Conservation (phyloP, 30 jellyfish, hydroid and myxozoan species). For the Hydractinia symbiolongicarpus region DNA sequence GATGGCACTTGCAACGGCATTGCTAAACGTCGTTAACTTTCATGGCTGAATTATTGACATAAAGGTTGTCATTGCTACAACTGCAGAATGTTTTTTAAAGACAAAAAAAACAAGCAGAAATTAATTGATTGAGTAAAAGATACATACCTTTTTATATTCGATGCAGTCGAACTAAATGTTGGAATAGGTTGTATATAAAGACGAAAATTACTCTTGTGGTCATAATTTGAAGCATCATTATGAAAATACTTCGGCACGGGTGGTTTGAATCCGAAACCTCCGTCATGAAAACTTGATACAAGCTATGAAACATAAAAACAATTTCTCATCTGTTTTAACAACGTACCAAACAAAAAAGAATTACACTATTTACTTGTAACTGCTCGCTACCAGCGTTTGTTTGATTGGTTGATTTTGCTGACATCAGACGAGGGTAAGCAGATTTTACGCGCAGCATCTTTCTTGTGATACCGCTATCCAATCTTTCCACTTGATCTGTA, state of each 20-base stretch:
- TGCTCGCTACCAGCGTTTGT: slow-evolving; percentile 54
- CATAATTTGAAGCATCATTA: slow-evolving; percentile 36
- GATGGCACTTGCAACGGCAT: no score
- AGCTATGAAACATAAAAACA: slow-evolving; percentile 20
- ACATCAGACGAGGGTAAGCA: slow-evolving; percentile 52
- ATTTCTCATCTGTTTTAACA: neutral
- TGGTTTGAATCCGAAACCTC: slow-evolving; percentile 46
- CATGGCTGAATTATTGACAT: no score
- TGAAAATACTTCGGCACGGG: slow-evolving; percentile 25
- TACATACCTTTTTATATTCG: slow-evolving; percentile 43
- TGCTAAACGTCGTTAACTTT: no score
- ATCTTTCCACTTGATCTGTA: slow-evolving; percentile 1
- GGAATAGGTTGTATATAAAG: slow-evolving; percentile 59
- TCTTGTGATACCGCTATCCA: slow-evolving; percentile 31
- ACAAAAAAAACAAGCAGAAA: no score
- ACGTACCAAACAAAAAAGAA: no score
- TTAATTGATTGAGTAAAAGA: no score
- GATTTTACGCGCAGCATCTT: slow-evolving; percentile 44
- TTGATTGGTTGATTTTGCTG: slow-evolving; percentile 18
- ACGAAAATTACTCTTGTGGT: slow-evolving; percentile 32
- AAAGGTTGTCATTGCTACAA: no score
- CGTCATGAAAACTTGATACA: slow-evolving; percentile 41
- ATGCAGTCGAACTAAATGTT: slow-evolving; percentile 27
- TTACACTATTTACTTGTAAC: slow-evolving; percentile 26
- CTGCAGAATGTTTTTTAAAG: no score